phyloP scores from a whole-genome alignment of 2,797 vertebrate species.

The Choloepus didactylus region DNA sequence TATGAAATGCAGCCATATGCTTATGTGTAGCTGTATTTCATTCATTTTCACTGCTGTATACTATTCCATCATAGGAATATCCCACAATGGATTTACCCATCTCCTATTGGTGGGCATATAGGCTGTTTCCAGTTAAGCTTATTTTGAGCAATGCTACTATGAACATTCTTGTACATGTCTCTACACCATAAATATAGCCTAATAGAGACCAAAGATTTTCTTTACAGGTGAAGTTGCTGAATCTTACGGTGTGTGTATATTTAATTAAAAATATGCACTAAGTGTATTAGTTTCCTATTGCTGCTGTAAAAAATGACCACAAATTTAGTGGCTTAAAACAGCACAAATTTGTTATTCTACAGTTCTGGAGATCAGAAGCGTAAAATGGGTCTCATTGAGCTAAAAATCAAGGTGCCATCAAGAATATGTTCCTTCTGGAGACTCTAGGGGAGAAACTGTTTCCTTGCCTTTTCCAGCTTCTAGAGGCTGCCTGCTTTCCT shows the following conservation, averaged over 20 bases:
- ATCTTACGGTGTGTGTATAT: background rate
- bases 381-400: background rate
- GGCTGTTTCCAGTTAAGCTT: background rate
- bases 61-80: background rate
- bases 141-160: background rate
- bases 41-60: background rate
- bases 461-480: background rate
- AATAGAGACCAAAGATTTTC: background rate
- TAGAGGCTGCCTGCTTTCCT: background rate
- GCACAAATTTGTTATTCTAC: background rate
- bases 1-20: background rate
- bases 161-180: background rate
- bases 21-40: background rate
- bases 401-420: background rate
- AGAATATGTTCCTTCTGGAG: background rate
- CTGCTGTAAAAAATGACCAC: background rate
- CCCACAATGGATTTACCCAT: background rate
- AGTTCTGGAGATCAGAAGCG: background rate
- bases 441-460: background rate
- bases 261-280: background rate
- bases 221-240: slow-evolving; percentile 24
- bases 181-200: background rate
- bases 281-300: background rate
- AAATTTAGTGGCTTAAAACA: slow-evolving; percentile 9
- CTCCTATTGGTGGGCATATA: background rate